A percentile compares a stretch with the other conserved stretches of the same genome.
phyloP scores from a whole-genome alignment of 2,113 vertebrate species.

The Lamprotornis superbus region DNA sequence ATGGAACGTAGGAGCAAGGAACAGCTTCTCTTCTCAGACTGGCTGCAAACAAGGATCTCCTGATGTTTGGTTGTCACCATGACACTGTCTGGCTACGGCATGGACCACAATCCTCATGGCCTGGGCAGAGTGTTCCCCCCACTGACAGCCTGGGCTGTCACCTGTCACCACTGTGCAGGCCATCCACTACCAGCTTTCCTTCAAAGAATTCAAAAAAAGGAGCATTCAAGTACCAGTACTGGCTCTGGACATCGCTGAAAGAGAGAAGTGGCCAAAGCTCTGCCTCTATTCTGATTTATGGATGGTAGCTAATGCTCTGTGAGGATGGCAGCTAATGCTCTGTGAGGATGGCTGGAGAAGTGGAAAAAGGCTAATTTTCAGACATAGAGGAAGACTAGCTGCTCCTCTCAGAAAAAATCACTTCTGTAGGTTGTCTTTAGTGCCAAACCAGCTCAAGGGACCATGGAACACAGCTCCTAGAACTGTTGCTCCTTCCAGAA shows the following conservation, averaged over 20 bases:
- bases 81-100: neutral
- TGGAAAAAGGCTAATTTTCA: no score
- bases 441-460: neutral
- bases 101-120: neutral
- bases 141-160: neutral
- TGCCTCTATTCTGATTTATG: no score
- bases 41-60: constrained; percentile 63
- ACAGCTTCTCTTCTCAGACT: constrained; percentile 40
- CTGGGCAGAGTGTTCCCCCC: neutral
- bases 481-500: neutral
- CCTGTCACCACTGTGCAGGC: neutral
- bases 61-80: neutral
- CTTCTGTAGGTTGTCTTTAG: no score
- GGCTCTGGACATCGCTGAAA: no score
- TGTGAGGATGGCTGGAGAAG: no score
- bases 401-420: no score
- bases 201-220: neutral
- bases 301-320: no score
- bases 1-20: neutral
- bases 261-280: no score
- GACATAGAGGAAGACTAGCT: no score
- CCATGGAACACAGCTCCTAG: neutral
- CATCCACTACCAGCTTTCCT: neutral
- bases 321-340: no score
- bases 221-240: neutral